Base-by-base conservation (phyloP, 1,140 invertebrate genomes). In the Aphidius gifuensis region DNA sequence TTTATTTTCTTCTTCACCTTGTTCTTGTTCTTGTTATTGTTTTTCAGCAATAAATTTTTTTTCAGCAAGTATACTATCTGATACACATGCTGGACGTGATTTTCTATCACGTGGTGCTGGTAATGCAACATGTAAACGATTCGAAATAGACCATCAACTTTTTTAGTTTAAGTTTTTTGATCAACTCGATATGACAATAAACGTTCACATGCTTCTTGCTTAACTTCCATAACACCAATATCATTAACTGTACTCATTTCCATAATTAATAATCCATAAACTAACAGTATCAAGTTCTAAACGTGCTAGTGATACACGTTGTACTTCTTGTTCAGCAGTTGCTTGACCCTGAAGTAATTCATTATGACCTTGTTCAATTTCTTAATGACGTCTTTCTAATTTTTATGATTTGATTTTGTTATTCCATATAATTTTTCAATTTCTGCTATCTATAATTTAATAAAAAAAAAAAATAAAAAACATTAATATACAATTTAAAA, bases 161-260 rank as follows among this genome's bases (percentile, higher is more conserved):
- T 98, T 75, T 96, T 97, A 0, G 89, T 89, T 74, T 91, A 89
- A 79, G 98, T 90, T 81, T 99, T 99, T 66, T 89, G 86, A 71
- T 98, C 95, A 42, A 99, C 92, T 64, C 97, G 83, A 71, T 91
- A 93, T 3, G 91, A 88, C 6, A 99, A 80, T 40, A 99, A 82
- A 61, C 89, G 83, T 77, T 99, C 96, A 83, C 97, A 99, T 9
- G 96, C 96, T 82, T 96, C 86, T 67, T 87, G 87, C 85, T 96
- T 97, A 0, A 99, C 91, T 67, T 94, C 89, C 85, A 97, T 95
- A 0, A 99, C 92, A 1, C 97, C 97, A 59, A 91, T 86, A 66
- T 96, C 93, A 23, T 23, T 92, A 0, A 98, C 74, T 0, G 96
- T 98, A 46, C 95, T 98, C 92, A 98, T 98, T 72, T 93, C 85